Percentiles rank a stretch among this genome's conserved stretches.
These are phyloP conservation scores for Caenorhabditis angaria DNA, from an alignment of 2,888 invertebrate genomes.

Conservation along the genomic window DNA sequence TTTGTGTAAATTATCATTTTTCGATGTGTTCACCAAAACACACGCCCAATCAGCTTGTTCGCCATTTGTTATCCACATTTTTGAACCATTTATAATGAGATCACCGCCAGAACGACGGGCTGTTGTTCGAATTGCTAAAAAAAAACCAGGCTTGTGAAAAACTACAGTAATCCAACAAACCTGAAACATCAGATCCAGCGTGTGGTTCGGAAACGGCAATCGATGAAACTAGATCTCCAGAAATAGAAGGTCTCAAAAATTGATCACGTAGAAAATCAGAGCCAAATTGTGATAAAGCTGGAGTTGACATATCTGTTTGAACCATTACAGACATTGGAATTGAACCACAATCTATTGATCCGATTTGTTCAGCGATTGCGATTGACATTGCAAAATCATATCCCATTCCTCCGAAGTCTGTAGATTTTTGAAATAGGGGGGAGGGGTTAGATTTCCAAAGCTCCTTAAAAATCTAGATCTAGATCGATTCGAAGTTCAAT, in stretches of 20 bases:
- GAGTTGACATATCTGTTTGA: conserved; percentile 76
- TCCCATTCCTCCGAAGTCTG: conserved; percentile 77
- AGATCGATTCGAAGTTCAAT: too few relatives aligned
- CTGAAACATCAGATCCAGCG: conserved; percentile 76
- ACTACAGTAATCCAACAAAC: background rate
- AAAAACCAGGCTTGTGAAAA: too few relatives aligned
- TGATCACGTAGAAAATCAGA: conserved; percentile 74
- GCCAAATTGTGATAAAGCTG: conserved; percentile 74
- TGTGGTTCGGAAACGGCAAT: conserved; percentile 76
- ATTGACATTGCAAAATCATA: conserved; percentile 76
- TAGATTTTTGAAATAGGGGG: background rate
- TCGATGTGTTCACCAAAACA: conserved; percentile 76
- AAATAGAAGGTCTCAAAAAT: conserved; percentile 75
- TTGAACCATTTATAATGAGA: conserved; percentile 76
- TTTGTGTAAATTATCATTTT: conserved; percentile 73
- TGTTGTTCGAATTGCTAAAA: conserved; percentile 74
- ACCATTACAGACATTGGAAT: conserved; percentile 77
- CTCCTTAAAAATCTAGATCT: too few relatives aligned
- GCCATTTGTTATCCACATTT: conserved; percentile 78
- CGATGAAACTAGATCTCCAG: conserved; percentile 75
- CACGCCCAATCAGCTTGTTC: conserved; percentile 77
- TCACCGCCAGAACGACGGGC: conserved; percentile 74
- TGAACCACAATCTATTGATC: conserved; percentile 75
- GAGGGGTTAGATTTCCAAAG: background rate
- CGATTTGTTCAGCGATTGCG: conserved; percentile 76